phyloP scores from a whole-genome alignment of 2,888 invertebrate species.

The Cheilosia impressa region DNA sequence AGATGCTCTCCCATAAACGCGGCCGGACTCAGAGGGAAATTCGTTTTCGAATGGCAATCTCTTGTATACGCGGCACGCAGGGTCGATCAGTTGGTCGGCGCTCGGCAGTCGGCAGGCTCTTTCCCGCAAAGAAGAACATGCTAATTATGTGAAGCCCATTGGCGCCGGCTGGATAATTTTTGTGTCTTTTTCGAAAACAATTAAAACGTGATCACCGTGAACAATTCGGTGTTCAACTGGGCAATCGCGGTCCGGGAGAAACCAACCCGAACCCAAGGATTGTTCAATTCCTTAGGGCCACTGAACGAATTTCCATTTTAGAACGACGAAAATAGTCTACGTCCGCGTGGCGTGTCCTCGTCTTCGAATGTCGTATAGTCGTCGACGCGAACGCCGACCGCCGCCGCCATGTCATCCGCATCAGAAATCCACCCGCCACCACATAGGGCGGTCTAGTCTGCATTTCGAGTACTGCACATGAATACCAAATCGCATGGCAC shows the following conservation, averaged over 20 bases:
- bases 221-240: constrained; percentile 66
- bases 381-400: constrained; percentile 18
- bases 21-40: constrained; percentile 53
- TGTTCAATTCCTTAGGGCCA: constrained; percentile 34
- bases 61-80: constrained; percentile 58
- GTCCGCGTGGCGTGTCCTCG: constrained; percentile 50
- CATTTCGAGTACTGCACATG: constrained; percentile 67
- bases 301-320: constrained; percentile 69
- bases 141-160: constrained; percentile 73
- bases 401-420: constrained; percentile 61
- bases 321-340: constrained; percentile 71
- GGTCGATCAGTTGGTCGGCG: constrained; percentile 44
- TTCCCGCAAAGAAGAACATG: constrained; percentile 58
- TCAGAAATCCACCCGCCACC: constrained; percentile 67
- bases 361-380: constrained; percentile 37
- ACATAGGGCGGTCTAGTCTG: constrained; percentile 73
- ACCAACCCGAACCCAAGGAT: constrained; percentile 68
- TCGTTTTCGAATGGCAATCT: constrained; percentile 54
- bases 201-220: constrained; percentile 74
- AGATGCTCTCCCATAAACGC: constrained; percentile 47
- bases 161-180: constrained; percentile 72
- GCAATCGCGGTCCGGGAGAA: constrained; percentile 37
- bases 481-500: constrained; percentile 73
- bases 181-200: constrained; percentile 69
- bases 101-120: not conserved